Percentiles rank a stretch among this genome's conserved stretches.
Evolutionary conservation across 2,113 vertebrate species (phyloP).

Genomic region (Bothrops jararaca): DNA sequence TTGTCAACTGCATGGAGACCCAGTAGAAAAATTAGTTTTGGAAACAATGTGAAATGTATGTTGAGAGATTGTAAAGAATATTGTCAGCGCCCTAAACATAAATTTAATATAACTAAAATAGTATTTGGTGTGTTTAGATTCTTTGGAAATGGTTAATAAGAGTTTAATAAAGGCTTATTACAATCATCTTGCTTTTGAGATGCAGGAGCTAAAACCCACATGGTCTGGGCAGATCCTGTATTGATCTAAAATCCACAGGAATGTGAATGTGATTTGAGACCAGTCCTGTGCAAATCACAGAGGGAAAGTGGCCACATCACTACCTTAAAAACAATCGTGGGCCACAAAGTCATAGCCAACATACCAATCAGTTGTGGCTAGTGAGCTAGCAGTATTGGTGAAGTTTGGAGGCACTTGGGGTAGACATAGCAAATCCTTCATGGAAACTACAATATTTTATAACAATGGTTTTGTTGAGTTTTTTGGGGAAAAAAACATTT

Average conservation of each 20-base stretch:
- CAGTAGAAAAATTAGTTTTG: not conserved
- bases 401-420: not conserved
- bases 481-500: rapidly evolving
- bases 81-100: not conserved
- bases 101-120: not conserved
- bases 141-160: not conserved
- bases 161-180: not conserved
- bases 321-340: not conserved
- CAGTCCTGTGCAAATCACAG: not conserved
- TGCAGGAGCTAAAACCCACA: not conserved
- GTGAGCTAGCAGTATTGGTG: not conserved
- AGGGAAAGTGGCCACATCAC: not conserved
- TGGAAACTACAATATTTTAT: not conserved
- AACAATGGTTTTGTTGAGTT: not conserved
- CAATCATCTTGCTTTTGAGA: not conserved
- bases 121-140: not conserved
- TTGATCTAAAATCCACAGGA: not conserved
- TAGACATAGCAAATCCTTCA: not conserved
- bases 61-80: not conserved
- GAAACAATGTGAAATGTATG: not conserved
- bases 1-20: not conserved
- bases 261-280: not conserved
- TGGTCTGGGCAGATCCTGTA: not conserved
- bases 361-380: not conserved
- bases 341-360: not conserved